phyloP scores from a whole-genome alignment of 2,797 vertebrate genomes.

The Helarctos malayanus region DNA sequence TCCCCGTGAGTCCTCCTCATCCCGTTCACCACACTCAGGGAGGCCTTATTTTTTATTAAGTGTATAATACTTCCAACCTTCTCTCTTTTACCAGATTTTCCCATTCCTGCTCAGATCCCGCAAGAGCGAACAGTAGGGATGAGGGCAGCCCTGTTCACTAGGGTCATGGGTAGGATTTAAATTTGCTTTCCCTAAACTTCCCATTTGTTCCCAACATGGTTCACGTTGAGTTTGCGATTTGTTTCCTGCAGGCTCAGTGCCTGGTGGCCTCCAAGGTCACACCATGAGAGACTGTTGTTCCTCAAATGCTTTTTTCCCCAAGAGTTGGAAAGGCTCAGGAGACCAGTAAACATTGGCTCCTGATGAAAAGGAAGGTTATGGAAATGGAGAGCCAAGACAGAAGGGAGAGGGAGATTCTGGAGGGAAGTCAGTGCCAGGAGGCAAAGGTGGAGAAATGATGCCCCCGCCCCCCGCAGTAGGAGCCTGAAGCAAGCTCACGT shows the following conservation, averaged over 20 bases:
- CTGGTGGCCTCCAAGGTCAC: neutral
- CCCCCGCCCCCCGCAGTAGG: too few relatives aligned
- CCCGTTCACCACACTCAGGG: accelerated
- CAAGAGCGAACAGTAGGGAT: neutral
- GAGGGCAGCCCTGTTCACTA: neutral
- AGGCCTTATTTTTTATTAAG: neutral
- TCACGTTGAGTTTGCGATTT: neutral
- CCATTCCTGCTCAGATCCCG: neutral
- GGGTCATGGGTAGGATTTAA: neutral
- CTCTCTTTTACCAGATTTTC: neutral
- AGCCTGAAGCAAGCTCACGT: too few relatives aligned
- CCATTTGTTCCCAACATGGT: neutral
- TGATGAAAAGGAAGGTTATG: neutral
- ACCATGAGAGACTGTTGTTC: neutral
- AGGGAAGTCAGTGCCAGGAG: neutral
- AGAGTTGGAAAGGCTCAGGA: neutral
- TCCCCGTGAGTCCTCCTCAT: accelerated
- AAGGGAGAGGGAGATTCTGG: neutral
- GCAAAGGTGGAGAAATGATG: neutral
- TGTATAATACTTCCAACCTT: too few relatives aligned
- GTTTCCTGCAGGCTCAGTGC: neutral
- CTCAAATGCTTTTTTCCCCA: neutral
- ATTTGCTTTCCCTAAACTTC: neutral
- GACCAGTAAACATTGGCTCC: neutral
- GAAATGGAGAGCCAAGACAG: neutral